Base-by-base conservation (phyloP, 2,797 vertebrate species). In the Apogon talboti region DNA sequence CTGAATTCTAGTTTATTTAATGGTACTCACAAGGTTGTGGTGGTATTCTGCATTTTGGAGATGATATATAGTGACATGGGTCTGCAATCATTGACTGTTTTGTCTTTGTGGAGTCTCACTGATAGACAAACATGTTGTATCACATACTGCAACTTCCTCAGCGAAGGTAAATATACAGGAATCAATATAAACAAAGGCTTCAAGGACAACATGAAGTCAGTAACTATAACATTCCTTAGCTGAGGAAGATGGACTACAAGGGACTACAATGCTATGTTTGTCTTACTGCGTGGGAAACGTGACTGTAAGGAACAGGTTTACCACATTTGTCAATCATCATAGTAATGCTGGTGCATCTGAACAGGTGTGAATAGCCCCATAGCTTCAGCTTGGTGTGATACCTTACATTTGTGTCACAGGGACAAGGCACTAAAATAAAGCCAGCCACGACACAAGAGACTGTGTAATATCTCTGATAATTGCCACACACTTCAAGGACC, bases 391-490 rank as follows among this genome's bases (percentile, higher is more conserved):
- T 42, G n/a, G 40, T 13, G 12, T 42, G 28, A 13, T 42, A 42
- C 5, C 12, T 6, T 42, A 42, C 8, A 43, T 43, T 43, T 43
- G n/a, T 14, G 13, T 43, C 14, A n/a, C 13, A n/a, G 4, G 5
- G 41, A 2, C 33, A 35, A 35, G 9, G 33, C 9, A 10, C 9
- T 35, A 35, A 10, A 37, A 11, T 41, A 41, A 45, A 28, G 3
- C 16, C 38, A 12, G 3, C 16, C 1, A n/a, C 2, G 10, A 21
- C 14, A 3, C 21, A 19, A 13, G 28, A 40, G 21, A 54, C 28
- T 18, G 30, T 38, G 11, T 35, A 37, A 33, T 13, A 2, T 38
- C 44, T 59, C 54, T 53, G 13, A 48, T 21, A 45, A 66, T 46
- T 0, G 0, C 8, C 11, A 2, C 18, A 42, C 4, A 56, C 6